phyloP scores from a whole-genome alignment of 2,888 invertebrate genomes.

The Thecophora atra region DNA sequence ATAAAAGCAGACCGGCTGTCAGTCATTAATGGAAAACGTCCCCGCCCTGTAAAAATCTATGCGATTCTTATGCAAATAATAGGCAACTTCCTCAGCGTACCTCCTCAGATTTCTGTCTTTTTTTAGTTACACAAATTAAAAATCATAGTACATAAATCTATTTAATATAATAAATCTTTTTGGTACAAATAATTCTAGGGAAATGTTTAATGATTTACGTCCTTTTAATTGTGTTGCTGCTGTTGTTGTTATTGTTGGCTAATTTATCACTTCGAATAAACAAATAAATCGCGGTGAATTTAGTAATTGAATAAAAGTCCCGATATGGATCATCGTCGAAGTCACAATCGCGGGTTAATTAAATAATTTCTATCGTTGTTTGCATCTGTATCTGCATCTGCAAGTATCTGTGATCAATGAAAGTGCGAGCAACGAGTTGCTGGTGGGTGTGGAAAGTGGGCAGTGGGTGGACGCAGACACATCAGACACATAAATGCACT shows the following conservation, averaged over 20 bases:
- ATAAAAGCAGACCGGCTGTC: too few species aligned
- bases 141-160: too few species aligned
- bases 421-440: background rate
- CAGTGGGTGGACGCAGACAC: background rate
- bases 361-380: slow-evolving; percentile 9
- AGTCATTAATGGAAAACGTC: too few species aligned
- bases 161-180: too few species aligned
- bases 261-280: slow-evolving; percentile 4
- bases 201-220: too few species aligned
- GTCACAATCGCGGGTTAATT: background rate
- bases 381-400: background rate
- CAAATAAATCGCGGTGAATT: background rate
- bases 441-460: background rate
- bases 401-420: background rate
- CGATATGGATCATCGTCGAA: background rate
- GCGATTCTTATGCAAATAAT: too few species aligned
- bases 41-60: too few species aligned
- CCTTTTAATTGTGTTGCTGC: background rate
- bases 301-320: background rate
- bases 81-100: too few species aligned
- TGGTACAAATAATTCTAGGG: too few species aligned
- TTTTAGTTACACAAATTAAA: too few species aligned
- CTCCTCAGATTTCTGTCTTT: too few species aligned
- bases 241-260: slow-evolving; percentile 37
- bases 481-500: background rate